A percentile compares a stretch with the other conserved stretches of the same genome.
Conservation (phyloP, 2,888 invertebrate genomes). For the Leptinotarsa rubiginosa region DNA sequence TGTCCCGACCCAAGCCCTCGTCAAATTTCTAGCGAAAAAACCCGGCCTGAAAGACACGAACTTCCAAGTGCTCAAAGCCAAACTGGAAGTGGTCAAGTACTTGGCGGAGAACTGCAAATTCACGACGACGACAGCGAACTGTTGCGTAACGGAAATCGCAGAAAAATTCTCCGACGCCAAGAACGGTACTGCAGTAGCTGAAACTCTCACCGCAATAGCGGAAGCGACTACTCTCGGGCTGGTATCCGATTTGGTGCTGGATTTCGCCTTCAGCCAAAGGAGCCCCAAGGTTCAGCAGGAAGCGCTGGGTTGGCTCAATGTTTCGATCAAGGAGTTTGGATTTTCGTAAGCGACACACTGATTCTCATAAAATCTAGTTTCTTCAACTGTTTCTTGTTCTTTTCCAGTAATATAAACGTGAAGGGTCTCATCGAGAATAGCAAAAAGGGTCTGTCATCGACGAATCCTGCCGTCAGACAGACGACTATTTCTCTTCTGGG, state of each 20-base stretch:
- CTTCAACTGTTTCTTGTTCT: neutral
- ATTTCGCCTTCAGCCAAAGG: conserved; percentile 85
- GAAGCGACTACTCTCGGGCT: conserved; percentile 83
- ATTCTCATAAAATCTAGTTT: too few relatives aligned
- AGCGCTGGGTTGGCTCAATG: conserved; percentile 82
- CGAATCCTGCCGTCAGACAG: conserved; percentile 86
- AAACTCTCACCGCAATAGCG: conserved; percentile 80
- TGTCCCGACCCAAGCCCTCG: conserved; percentile 80
- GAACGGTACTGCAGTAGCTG: conserved; percentile 77
- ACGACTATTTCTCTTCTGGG: conserved; percentile 82
- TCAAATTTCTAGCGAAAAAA: conserved; percentile 81
- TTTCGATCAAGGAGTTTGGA: conserved; percentile 88
- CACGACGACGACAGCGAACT: conserved; percentile 78
- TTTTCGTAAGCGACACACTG: conserved; percentile 72
- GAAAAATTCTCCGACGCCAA: conserved; percentile 89
- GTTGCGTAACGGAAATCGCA: conserved; percentile 82
- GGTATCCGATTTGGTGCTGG: conserved; percentile 77
- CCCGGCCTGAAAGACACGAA: conserved; percentile 92
- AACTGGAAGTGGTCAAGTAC: conserved; percentile 82
- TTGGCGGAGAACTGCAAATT: conserved; percentile 82
- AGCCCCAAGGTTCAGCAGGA: conserved; percentile 93
- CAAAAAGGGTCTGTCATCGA: conserved; percentile 86
- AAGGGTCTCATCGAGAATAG: conserved; percentile 81
- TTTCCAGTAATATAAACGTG: conserved; percentile 72
- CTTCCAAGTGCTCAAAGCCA: conserved; percentile 88